Evolutionary conservation across 2,888 invertebrate species (phyloP).

Genomic region (Amiota minor): DNA sequence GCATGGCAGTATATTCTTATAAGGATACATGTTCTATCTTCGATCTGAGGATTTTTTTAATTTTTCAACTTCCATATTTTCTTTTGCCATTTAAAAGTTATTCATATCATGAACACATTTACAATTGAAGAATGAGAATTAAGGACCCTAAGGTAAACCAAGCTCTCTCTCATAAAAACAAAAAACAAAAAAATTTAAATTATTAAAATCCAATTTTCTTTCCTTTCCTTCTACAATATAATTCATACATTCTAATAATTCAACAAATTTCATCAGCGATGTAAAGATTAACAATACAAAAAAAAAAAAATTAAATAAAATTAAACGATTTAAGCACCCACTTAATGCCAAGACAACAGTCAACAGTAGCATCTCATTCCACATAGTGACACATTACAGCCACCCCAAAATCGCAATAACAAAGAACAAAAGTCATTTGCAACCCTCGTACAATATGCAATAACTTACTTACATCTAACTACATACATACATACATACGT

Average conservation of each 20-base stretch:
- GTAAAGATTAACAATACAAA: background rate
- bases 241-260: no score
- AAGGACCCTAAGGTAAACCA: no score
- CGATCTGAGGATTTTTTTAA: slow-evolving; percentile 41
- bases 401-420: background rate
- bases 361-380: background rate
- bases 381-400: background rate
- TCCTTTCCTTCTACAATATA: no score
- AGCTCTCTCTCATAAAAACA: no score
- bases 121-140: no score
- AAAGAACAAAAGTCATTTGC: slow-evolving; percentile 24
- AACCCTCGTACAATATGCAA: background rate
- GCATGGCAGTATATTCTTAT: slow-evolving; percentile 17
- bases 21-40: slow-evolving; percentile 57
- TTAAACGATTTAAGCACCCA: slow-evolving; percentile 32
- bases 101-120: slow-evolving; percentile 13
- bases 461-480: no score
- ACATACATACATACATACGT: no score
- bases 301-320: no score
- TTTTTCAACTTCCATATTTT: background rate
- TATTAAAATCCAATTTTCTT: no score
- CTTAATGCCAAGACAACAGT: slow-evolving; percentile 32
- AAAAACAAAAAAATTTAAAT: no score
- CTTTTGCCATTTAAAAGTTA: background rate
- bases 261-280: background rate